A percentile compares a stretch with the other conserved stretches of the same genome.
Evolutionary conservation across 1,140 invertebrate genomes (phyloP).

Genomic region (Drosophila mauritiana): DNA sequence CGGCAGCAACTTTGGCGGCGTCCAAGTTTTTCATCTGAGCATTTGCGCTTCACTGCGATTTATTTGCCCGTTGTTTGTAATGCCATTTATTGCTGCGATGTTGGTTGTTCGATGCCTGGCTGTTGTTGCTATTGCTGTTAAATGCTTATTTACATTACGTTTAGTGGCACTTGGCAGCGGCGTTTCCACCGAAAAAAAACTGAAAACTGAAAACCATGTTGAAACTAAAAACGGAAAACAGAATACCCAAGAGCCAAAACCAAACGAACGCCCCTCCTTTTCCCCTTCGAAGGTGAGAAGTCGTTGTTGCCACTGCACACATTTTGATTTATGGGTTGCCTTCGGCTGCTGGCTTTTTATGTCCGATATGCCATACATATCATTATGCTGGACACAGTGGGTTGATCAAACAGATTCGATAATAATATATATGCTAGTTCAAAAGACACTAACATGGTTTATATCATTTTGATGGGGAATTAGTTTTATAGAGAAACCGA

Average conservation of each 20-base stretch:
- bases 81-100: slow-evolving; percentile 70
- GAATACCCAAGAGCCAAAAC: neutral
- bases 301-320: slow-evolving; percentile 34
- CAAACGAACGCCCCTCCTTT: slow-evolving; percentile 18
- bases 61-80: slow-evolving; percentile 80
- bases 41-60: slow-evolving; percentile 78
- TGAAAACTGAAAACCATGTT: neutral
- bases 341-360: slow-evolving; percentile 26
- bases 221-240: neutral
- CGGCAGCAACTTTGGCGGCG: slow-evolving; percentile 47
- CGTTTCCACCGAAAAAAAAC: slow-evolving; percentile 45
- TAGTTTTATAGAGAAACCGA: no score
- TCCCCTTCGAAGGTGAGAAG: slow-evolving; percentile 35
- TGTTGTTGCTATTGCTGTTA: slow-evolving; percentile 75
- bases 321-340: slow-evolving; percentile 74
- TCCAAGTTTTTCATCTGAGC: slow-evolving; percentile 62
- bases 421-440: no score
- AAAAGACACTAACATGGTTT: no score
- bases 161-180: slow-evolving; percentile 73
- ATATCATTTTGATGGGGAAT: no score
- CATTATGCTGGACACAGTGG: slow-evolving; percentile 53
- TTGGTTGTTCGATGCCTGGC: slow-evolving; percentile 10
- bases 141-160: slow-evolving; percentile 84
- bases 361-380: slow-evolving; percentile 73
- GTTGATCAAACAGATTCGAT: slow-evolving; percentile 18